Conservation (phyloP, 2,888 invertebrate species). For the Lymantria monacha region DNA sequence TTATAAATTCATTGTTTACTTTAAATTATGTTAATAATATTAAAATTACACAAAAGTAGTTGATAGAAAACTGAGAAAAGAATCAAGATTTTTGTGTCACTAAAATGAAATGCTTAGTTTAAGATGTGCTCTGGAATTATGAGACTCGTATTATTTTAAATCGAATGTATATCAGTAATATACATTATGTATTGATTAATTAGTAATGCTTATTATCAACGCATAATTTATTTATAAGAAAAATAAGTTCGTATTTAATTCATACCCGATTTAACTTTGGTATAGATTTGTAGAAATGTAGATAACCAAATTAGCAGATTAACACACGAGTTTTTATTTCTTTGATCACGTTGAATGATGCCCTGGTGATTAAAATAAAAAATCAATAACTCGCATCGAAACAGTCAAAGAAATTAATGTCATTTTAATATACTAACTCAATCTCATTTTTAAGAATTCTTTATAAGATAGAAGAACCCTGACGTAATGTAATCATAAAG, state of each 20-base stretch:
- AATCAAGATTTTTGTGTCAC: constrained; percentile 9
- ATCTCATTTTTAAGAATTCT: constrained; percentile 19
- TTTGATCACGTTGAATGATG: constrained; percentile 19
- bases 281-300: constrained; percentile 75
- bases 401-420: too few relatives aligned
- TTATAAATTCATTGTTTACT: constrained; percentile 15
- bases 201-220: constrained; percentile 49
- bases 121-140: constrained; percentile 17
- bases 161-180: constrained; percentile 42
- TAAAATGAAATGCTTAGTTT: constrained; percentile 18
- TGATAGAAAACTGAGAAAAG: constrained; percentile 3
- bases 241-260: constrained; percentile 51
- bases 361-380: constrained; percentile 16
- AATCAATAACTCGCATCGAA: neutral
- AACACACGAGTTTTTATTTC: constrained; percentile 20
- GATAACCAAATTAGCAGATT: constrained; percentile 63
- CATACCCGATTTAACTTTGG: constrained; percentile 44
- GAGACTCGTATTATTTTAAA: constrained; percentile 27
- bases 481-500: constrained; percentile 69
- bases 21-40: constrained; percentile 12
- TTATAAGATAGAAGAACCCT: constrained; percentile 34
- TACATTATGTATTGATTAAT: constrained; percentile 39
- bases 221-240: constrained; percentile 67
- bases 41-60: constrained; percentile 8
- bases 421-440: constrained; percentile 11